Base-by-base conservation (phyloP, 2,888 invertebrate species). In the Corythucha ciliata region DNA sequence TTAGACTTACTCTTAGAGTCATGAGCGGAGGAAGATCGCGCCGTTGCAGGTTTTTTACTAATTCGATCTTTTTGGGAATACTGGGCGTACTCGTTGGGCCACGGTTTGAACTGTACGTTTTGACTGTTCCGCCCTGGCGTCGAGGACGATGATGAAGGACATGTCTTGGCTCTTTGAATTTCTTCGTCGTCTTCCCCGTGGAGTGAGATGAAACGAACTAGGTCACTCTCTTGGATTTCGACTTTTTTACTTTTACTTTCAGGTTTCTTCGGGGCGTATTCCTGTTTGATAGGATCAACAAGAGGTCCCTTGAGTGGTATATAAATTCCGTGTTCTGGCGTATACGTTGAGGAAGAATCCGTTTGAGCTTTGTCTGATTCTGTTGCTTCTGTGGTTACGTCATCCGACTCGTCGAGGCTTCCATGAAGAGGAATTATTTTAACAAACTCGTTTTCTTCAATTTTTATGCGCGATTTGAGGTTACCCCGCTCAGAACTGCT, bases 271-370 rank as follows among this genome's bases (percentile, higher is more conserved):
- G 42, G 25, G 14, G 45, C 16, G 12, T 40, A 20, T 25, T 55
- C 52, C 6, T 46, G 20, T 20, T 36, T 47, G 12, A 48, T 36
- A 7, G 50, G 45, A 36, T 59, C 58, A 10, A 57, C 48, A 24
- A 57, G 54, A 26, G 70, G 70, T 12, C 71, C 72, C 63, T 70
- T 72, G 37, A 72, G 60, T 8, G 72, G 72, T 48, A 72, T 71
- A 56, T 70, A 72, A 52, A 68, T 69, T 54, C 71, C 60, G 22
- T 58, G 50, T 20, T 57, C 59, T 1, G 60, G 59, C 8, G 54
- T 51, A 59, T 57, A 52, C n/a, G 62, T 63, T 36, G 66, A 63
- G 55, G 57, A 24, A 40, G 59, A 1, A 51, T 53, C 36, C 60
- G 61, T 74, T 73, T 60, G 73, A 73, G n/a, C 69, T 70, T 16